Base-by-base conservation (phyloP, 30 jellyfish, hydroid and myxozoan genomes). In the Aurelia sp. region DNA sequence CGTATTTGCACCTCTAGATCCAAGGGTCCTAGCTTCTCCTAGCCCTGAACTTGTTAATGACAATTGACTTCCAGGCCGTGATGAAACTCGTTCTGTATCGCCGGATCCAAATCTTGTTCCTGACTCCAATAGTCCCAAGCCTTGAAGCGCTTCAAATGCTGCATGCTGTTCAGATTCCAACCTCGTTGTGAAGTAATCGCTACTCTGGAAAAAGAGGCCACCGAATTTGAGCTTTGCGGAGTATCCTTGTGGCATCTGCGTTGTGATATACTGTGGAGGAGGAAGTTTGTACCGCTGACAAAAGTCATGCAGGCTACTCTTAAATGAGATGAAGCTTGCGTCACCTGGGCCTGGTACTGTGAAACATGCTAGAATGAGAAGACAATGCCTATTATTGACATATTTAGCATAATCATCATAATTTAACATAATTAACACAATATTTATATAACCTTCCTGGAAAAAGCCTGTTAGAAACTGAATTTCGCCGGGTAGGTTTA, bases 111-210 rank as follows among this genome's bases (percentile, higher is more conserved):
- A 95, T 48, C 79, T 65, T 11, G 90, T 97, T 11, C 91, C 81
- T 18, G 99, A 95, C 53, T 95, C 99, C 74, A 95, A 71, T 27
- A 95, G 87, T 17, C 99, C 99, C 6, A 95, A 78, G 4, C 99
- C 99, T 72, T 95, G 99, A 27, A 95, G 66, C 17, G 99, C 99
- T 65, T 95, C 99, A 63, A 89, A 95, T 2, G 99, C 99, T 0
- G 99, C 99, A 63, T 95, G 99, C 72, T 95, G 99, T 65, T 95
- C 99, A 11, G 99, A 87, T 51, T 95, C 99, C 21, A 95, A 85
- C 78, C 99, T 92, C 78, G 99, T 89, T 10, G 92, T 92, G 87
- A 95, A 89, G 71, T 76, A 90, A 90, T 90, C 97, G 57, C 93
- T 89, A 88, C 99, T 95, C 66, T 95, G 99, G 89, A 95, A 95